A percentile compares a stretch with the other conserved stretches of the same genome.
Conservation (phyloP, 1,140 invertebrate species). For the Euura saliciscinereae region DNA sequence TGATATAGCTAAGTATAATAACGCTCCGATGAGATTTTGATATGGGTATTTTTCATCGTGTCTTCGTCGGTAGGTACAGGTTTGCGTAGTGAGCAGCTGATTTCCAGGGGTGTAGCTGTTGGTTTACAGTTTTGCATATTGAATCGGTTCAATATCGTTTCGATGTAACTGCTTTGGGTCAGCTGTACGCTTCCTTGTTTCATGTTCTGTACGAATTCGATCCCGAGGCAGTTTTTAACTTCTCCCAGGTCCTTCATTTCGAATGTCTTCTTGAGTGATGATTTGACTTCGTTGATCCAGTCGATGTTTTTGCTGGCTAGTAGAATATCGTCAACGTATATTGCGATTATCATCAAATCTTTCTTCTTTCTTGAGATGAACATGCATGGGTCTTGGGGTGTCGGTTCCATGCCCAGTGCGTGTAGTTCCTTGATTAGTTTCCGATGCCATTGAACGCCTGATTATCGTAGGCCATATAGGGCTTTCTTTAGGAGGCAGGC, state of each 20-base stretch:
- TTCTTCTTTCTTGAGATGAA: constrained; percentile 23
- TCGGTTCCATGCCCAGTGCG: too few species aligned
- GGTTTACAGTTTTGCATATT: constrained; percentile 27
- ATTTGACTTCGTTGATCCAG: constrained; percentile 17
- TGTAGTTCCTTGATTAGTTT: constrained; percentile 2
- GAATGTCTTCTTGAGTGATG: constrained; percentile 18
- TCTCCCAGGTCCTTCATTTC: constrained; percentile 26
- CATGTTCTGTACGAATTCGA: constrained; percentile 18
- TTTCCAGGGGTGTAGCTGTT: constrained; percentile 23
- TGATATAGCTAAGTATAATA: constrained; percentile 39
- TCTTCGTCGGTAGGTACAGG: constrained; percentile 21
- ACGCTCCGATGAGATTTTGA: background rate
- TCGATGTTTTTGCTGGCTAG: constrained; percentile 30
- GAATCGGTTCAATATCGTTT: constrained; percentile 31
- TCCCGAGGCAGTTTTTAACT: constrained; percentile 16
- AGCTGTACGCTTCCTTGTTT: constrained; percentile 15
- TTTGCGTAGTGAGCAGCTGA: constrained; percentile 27
- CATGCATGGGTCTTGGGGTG: constrained; percentile 29
- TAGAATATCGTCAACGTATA: constrained; percentile 44
- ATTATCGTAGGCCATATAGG: constrained; percentile 21
- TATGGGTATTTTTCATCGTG: constrained; percentile 37
- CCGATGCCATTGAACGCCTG: constrained; percentile 18
- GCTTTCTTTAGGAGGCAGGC: too few species aligned
- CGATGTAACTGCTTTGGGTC: constrained; percentile 19
- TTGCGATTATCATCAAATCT: constrained; percentile 22